Evolutionary conservation across 2,888 invertebrate species (phyloP).

Genomic region (Agrotis ipsilon): DNA sequence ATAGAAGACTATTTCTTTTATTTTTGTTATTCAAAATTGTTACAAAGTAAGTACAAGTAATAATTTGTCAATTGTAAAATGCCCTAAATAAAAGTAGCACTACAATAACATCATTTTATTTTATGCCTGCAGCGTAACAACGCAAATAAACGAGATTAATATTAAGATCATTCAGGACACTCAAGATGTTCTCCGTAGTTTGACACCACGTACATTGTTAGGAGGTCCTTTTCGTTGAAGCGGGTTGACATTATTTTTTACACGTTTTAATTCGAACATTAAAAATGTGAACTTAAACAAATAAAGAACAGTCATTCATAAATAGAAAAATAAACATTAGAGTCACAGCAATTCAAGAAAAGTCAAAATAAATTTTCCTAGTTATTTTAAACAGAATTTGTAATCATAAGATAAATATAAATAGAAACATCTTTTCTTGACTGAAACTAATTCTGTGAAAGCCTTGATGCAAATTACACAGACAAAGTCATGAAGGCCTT

Average conservation of each 20-base stretch:
- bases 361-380: background rate
- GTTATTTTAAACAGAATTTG: background rate
- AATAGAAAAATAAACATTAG: background rate
- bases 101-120: background rate
- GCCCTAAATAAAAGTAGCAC: background rate
- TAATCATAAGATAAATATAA: background rate
- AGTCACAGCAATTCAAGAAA: background rate
- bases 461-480: background rate
- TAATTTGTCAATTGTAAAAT: too few relatives aligned
- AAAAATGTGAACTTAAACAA: too few relatives aligned
- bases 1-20: constrained; percentile 27
- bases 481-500: background rate
- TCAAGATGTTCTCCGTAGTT: too few relatives aligned
- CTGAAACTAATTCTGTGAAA: background rate
- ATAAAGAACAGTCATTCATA: too few relatives aligned
- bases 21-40: constrained; percentile 25
- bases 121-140: background rate
- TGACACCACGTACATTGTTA: too few relatives aligned
- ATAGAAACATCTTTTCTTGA: background rate
- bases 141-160: constrained; percentile 9
- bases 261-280: too few relatives aligned
- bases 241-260: too few relatives aligned
- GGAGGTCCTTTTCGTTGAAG: too few relatives aligned
- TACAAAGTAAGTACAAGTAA: background rate
- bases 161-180: too few relatives aligned